Evolutionary conservation across 2,888 invertebrate genomes (phyloP), one percentile per base, ranked within the genome.

Genomic region (Nomada ruficornis): DNA sequence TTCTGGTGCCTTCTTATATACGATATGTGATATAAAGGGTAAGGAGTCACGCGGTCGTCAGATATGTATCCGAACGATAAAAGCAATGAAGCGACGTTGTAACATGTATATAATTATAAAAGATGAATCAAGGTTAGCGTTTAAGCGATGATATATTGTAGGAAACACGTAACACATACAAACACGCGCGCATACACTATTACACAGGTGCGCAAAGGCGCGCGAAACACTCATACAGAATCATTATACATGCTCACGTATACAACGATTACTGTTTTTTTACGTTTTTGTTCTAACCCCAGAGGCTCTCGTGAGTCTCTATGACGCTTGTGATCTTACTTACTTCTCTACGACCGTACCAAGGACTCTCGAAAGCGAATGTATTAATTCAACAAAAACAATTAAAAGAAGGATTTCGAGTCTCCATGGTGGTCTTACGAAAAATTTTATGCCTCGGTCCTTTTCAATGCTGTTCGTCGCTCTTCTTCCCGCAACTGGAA

Each of bases 311-410:
- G 81, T 83, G 86, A 86, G 83, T 83, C 88, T 85, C 91, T 90
- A 90, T 90, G 91, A 92, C 89, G 93, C 93, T 93, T 93, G 93
- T 93, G 93, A 93, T 93, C 90, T 93, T 93, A 92, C 89, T 92
- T 92, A 92, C 90, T 90, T 72, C 88, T 89, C 87, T 85, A 89
- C 76, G 86, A 84, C 83, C 77, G 69, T 80, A 85, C 89, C 87
- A 90, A 89, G 92, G 90, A 92, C 87, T 91, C 92, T 89, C 90
- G 93, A 89, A 89, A 88, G 63, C 59, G 59, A 18, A 50, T 52
- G 20, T 42, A 2, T 11, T 47, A 44, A 60, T 2, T 20, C 52
- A 79, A 72, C 76, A 42, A 60, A 78, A 74, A 82, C 7, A 36
- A 36, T 36, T 7, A 7, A 36, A 36, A 36, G 7, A 36, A 7